These are phyloP conservation scores for Drosophila pandora DNA, from an alignment of 1,140 invertebrate genomes.

Conservation along the genomic window DNA sequence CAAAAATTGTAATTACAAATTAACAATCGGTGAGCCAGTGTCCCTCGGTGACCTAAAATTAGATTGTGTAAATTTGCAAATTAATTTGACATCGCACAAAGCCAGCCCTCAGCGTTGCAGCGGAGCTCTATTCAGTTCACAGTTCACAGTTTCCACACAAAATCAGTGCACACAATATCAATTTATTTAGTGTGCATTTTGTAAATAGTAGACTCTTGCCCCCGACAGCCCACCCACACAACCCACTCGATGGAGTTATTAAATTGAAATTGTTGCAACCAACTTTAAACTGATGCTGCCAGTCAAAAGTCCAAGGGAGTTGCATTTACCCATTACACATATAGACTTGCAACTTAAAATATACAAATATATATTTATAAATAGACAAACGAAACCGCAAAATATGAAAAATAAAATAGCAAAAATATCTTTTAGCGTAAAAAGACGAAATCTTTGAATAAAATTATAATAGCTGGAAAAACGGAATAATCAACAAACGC, in stretches of 20 bases:
- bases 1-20: conserved; percentile 82
- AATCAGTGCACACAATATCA: conserved; percentile 49
- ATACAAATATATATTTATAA: conserved; percentile 22
- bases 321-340: conserved; percentile 42
- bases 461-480: conserved; percentile 32
- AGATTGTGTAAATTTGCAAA: conserved; percentile 65
- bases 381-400: conserved; percentile 19
- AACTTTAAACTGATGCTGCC: conserved; percentile 43
- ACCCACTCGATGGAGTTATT: conserved; percentile 16
- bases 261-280: conserved; percentile 21
- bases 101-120: conserved; percentile 26
- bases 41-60: conserved; percentile 49
- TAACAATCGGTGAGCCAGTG: conserved; percentile 57
- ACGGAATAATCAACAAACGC: conserved; percentile 22
- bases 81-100: conserved; percentile 61
- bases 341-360: conserved; percentile 5
- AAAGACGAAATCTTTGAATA: conserved; percentile 21
- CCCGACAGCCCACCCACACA: not conserved
- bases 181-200: conserved; percentile 45
- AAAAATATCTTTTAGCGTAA: conserved; percentile 41
- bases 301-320: conserved; percentile 48
- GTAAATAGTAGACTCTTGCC: conserved; percentile 29
- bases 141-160: conserved; percentile 2
- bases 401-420: conserved; percentile 37
- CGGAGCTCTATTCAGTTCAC: conserved; percentile 12